phyloP scores from a whole-genome alignment of 1,140 invertebrate genomes.

The Eriocheir sinensis region DNA sequence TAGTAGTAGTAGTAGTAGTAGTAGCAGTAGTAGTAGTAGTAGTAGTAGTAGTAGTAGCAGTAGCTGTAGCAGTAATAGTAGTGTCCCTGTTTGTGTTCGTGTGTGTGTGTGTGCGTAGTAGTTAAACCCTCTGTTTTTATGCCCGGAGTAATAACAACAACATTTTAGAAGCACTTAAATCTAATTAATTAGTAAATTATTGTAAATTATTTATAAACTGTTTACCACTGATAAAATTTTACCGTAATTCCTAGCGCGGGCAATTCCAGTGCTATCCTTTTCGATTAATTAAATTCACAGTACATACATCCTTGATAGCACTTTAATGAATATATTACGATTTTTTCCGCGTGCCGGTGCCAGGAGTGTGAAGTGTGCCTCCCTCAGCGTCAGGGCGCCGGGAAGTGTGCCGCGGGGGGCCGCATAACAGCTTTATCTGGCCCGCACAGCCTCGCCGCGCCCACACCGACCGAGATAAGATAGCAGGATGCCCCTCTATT shows the following conservation, averaged over 20 bases:
- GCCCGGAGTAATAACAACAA: too few relatives aligned
- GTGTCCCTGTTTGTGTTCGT: too few relatives aligned
- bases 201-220: background rate
- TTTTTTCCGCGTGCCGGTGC: background rate
- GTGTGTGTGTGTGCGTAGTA: conserved; percentile 18
- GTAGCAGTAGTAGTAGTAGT: too few relatives aligned
- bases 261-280: background rate
- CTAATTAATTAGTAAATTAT: background rate
- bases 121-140: too few relatives aligned
- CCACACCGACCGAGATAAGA: background rate
- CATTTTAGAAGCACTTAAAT: background rate
- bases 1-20: too few relatives aligned
- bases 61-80: too few relatives aligned
- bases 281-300: background rate
- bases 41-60: too few relatives aligned
- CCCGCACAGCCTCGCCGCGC: background rate
- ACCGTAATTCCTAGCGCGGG: background rate
- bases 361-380: background rate
- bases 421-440: background rate
- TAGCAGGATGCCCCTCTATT: background rate
- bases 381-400: background rate
- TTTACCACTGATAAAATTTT: background rate
- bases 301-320: background rate
- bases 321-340: background rate
- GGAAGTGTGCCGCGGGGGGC: background rate